Evolutionary conservation across 2,113 vertebrate species (phyloP), one percentile per base, ranked within the genome.

Genomic region (Athene noctua): DNA sequence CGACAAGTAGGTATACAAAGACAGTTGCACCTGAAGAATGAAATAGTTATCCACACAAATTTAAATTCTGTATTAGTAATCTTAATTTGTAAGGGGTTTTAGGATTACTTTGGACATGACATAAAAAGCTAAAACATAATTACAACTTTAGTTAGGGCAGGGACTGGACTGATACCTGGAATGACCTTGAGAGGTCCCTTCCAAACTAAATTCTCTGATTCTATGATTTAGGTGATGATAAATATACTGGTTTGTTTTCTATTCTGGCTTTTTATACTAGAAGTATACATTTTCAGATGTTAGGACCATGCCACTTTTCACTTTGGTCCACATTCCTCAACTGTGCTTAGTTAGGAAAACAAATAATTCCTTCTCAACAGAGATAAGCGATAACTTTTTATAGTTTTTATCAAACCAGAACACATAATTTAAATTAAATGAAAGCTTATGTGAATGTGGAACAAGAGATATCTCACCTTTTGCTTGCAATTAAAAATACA

Each of bases 1-100:
- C 62, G 99, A 99, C 79, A 99, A 98, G 91, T 99, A 99, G 6
- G 99, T 99, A 91, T 99, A 99, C 30, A 99, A 94, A 49, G 99
- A 99, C 7, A 99, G 98, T 68, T 99, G 99, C 63, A 99, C 98
- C 99, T 99, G 96, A 67, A 97, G 61, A 58, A 93, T 32, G 13
- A 58, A 82, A 70, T 0, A 70, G 57, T 73, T 49, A 54, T 1
- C 29, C 55, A 55, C 8, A 23, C 20, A 19, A 92, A 86, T 11
- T 5, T 7, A 91, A 85, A 5, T 22, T 77, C 66, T 63, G 14
- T 3, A n/a, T 63, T 46, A 74, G 47, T 17, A 44, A 68, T 13
- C 15, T 67, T 44, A 63, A 65, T 25, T 19, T 59, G 17, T 4
- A 62, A 21, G 1, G 0, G 7, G 14, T 32, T 34, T 34, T 44